Conservation (phyloP, 2,797 vertebrate genomes). For the Falco novaeseelandiae region DNA sequence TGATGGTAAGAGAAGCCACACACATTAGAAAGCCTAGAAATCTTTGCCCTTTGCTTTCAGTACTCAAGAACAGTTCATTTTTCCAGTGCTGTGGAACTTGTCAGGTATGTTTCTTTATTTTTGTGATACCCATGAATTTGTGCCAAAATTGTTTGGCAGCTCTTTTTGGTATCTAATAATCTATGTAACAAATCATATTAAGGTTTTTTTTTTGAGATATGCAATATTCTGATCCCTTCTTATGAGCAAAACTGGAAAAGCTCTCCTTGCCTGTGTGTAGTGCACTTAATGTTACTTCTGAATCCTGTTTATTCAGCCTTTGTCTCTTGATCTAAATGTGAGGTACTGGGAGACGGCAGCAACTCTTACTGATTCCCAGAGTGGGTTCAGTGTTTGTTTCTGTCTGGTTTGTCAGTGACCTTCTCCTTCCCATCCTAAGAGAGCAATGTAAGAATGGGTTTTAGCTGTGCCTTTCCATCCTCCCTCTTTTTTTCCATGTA, state of each 20-base stretch:
- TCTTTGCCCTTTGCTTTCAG: slow-evolving; percentile 41
- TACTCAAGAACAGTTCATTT: slow-evolving; percentile 28
- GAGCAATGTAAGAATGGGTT: not conserved
- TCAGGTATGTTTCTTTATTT: slow-evolving; percentile 43
- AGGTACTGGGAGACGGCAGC: not conserved
- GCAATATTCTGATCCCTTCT: not conserved
- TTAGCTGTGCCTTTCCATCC: not conserved
- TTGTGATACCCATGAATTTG: not conserved
- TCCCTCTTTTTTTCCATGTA: too few species aligned
- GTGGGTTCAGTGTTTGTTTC: not conserved
- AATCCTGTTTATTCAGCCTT: not conserved
- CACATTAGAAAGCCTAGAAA: not conserved
- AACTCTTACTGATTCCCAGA: not conserved
- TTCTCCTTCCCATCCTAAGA: not conserved
- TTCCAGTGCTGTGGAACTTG: not conserved
- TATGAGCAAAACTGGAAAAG: not conserved
- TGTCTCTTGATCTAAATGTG: not conserved
- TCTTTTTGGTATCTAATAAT: not conserved
- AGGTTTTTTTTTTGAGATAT: not conserved
- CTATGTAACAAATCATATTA: not conserved
- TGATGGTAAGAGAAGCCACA: not conserved
- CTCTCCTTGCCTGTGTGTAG: not conserved
- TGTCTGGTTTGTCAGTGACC: not conserved
- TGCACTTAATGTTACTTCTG: not conserved
- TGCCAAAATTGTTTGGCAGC: slow-evolving; percentile 35